phyloP scores from a whole-genome alignment of 2,888 invertebrate genomes.

The Meteorus cinctellus region DNA sequence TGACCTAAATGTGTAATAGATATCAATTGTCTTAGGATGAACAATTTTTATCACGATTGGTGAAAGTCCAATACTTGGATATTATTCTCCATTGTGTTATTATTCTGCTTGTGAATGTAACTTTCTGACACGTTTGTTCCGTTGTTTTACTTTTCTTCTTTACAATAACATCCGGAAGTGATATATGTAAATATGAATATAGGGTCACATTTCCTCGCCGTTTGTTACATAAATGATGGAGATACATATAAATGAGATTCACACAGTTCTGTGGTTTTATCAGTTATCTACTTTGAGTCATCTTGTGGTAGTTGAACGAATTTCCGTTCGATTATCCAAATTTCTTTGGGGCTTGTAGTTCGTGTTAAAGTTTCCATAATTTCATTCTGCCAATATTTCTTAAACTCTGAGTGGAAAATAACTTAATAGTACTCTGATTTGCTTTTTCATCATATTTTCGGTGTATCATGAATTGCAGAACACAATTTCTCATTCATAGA shows the following conservation, averaged over 20 bases:
- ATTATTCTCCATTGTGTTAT: background rate
- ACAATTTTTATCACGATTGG: background rate
- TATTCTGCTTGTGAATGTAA: background rate
- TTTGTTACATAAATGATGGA: background rate
- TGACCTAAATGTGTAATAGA: background rate
- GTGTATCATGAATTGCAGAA: background rate
- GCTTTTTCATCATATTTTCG: background rate
- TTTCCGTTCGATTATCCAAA: background rate
- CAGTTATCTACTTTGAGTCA: background rate
- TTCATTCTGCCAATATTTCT: background rate
- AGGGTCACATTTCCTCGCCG: background rate
- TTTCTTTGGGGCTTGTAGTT: background rate
- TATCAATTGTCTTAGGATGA: background rate
- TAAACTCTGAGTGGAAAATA: too few relatives aligned
- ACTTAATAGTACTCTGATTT: background rate
- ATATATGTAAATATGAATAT: background rate
- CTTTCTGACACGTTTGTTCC: background rate
- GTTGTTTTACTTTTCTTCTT: background rate
- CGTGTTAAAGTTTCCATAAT: background rate
- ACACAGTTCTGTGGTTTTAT: slow-evolving; percentile 15
- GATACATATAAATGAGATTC: slow-evolving; percentile 20
- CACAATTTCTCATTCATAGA: slow-evolving; percentile 24
- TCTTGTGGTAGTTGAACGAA: background rate
- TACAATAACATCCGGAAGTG: background rate
- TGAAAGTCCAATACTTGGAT: background rate